phyloP scores from a whole-genome alignment of 2,888 invertebrate species.

The Apotomis turbidana region DNA sequence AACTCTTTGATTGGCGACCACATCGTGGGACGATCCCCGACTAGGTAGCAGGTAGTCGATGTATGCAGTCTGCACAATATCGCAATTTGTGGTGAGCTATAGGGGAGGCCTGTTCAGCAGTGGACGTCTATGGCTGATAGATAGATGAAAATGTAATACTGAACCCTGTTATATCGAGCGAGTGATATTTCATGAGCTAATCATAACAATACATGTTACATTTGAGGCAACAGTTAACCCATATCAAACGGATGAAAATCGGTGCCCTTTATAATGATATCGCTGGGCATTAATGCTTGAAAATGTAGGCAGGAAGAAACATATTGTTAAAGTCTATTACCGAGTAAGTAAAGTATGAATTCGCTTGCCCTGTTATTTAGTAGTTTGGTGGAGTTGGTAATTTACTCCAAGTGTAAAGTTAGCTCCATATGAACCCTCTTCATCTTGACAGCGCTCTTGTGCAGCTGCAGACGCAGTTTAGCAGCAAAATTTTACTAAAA shows the following conservation, averaged over 20 bases:
- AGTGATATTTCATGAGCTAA: neutral
- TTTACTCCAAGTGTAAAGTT: conserved; percentile 37
- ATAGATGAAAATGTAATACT: too few species aligned
- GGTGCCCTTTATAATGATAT: conserved; percentile 26
- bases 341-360: neutral
- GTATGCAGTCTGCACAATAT: too few species aligned
- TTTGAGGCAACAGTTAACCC: conserved; percentile 26
- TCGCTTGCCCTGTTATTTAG: neutral
- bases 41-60: too few species aligned
- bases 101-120: too few species aligned
- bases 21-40: too few species aligned
- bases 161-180: too few species aligned
- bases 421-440: conserved; percentile 33
- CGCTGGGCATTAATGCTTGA: conserved; percentile 4
- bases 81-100: too few species aligned
- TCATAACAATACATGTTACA: conserved; percentile 16
- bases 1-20: too few species aligned
- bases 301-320: neutral
- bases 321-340: neutral
- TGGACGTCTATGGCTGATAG: too few species aligned
- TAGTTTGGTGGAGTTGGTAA: conserved; percentile 24
- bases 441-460: conserved; percentile 37
- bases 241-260: conserved; percentile 36
- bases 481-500: conserved; percentile 25
- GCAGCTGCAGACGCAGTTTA: conserved; percentile 37